A percentile compares a stretch with the other conserved stretches of the same genome.
Conservation (phyloP, 2,797 vertebrate species). For the Rhabdomys pumilio region DNA sequence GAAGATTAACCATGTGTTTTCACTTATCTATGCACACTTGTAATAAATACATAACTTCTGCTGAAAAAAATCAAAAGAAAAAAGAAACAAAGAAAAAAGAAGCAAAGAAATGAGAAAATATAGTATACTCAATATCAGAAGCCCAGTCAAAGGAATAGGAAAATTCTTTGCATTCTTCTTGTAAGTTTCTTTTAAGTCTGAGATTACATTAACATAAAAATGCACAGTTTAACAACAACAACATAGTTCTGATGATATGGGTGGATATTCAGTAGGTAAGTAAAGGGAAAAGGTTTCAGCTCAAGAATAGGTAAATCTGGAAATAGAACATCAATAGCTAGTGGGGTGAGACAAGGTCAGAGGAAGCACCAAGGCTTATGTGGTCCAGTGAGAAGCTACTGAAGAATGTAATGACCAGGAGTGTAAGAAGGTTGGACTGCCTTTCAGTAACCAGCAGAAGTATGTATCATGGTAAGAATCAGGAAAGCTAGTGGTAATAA, state of each 20-base stretch:
- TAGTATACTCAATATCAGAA: background rate
- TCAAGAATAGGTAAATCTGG: background rate
- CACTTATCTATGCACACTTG: background rate
- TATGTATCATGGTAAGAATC: background rate
- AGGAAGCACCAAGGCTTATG: background rate
- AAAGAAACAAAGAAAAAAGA: background rate
- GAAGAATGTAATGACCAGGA: background rate
- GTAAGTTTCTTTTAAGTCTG: constrained; percentile 19
- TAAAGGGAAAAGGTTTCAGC: background rate
- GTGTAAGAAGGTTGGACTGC: background rate
- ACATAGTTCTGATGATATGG: background rate
- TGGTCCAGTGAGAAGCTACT: background rate
- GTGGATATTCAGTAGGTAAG: background rate
- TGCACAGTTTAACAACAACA: background rate
- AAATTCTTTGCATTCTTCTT: background rate
- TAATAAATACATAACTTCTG: constrained; percentile 65
- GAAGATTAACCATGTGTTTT: constrained; percentile 71
- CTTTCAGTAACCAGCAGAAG: background rate
- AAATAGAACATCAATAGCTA: background rate
- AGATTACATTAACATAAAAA: constrained; percentile 1
- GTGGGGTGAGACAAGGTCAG: background rate
- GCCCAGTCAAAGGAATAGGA: background rate
- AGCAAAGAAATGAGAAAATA: background rate
- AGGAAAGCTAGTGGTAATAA: background rate
- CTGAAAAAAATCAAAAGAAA: no score